Base-by-base conservation (phyloP, 35 echinoderm and acorn worm species). In the Diadema setosum region DNA sequence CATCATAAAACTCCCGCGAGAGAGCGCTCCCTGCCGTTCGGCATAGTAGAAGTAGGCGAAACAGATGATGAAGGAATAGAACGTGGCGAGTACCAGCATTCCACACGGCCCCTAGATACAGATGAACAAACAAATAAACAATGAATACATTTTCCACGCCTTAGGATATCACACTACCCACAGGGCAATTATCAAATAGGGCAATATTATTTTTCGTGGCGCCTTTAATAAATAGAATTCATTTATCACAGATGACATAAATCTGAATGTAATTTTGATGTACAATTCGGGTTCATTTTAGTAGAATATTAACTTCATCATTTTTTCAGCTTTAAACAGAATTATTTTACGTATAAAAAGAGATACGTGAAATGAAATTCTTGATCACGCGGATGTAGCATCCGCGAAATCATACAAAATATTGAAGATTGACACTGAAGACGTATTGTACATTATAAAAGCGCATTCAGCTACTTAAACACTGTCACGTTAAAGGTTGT, bases 41-140 rank as follows among this genome's bases (percentile, higher is more conserved):
- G 81, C 88, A 61, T 90, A 90, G 81, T 90, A 90, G 81, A 83
- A 84, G 80, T 67, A 84, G 81, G 60, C 57, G 64, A 90, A 90
- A 50, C 88, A 90, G 39, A 84, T 84, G 56, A 84, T 18, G 81
- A 90, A 90, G 1, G 88, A 90, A 39, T 90, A 90, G 63, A 90
- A 90, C 0, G 88, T 83, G 59, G 88, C 88, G 30, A 90, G 60
- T 29, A 90, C 33, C 17, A 90, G 45, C 88, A 90, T 90, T 18
- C 88, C 81, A 73, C 88, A 90, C 9, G 88, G 88, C 32, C 88
- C 88, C 88, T 90, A 58, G 14, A 50, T 46, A 82, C 0, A 9
- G 32, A n/a, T 39, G 75, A 80, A 46, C 3, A 2, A 39, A 27
- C 5, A 17, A 82, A 18, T 7, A 12, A 5, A 46, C 6, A 50